A percentile compares a stretch with the other conserved stretches of the same genome.
These are phyloP conservation scores for Protula sp. DNA, from an alignment of 2,888 invertebrate species.

Conservation along the genomic window DNA sequence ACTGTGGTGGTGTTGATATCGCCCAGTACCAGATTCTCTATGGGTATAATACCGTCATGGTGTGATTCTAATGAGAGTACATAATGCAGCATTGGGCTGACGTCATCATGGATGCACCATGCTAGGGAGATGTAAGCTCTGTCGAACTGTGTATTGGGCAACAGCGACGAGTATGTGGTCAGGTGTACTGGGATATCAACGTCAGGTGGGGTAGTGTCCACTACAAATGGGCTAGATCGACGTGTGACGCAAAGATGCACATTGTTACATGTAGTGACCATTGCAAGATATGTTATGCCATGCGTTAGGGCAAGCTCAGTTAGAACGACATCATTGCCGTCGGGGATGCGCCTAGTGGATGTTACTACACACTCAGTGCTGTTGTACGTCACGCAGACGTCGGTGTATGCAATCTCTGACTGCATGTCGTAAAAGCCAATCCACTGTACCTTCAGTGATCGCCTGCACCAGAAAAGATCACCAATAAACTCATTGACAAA, in stretches of 20 bases:
- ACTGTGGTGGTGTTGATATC: not conserved
- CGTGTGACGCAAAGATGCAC: not conserved
- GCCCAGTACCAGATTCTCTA: not conserved
- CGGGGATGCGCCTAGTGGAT: too few relatives aligned
- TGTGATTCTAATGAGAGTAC: not conserved
- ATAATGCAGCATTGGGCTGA: not conserved
- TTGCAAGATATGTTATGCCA: not conserved
- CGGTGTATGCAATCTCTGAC: not conserved
- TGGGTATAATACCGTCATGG: not conserved
- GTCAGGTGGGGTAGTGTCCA: not conserved
- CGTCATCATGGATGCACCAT: not conserved
- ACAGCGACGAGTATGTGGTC: not conserved
- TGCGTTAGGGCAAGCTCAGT: not conserved
- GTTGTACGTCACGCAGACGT: not conserved
- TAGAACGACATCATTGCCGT: not conserved
- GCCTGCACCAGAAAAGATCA: not conserved
- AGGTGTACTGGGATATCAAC: not conserved
- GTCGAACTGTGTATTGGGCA: not conserved
- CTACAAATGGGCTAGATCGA: not conserved
- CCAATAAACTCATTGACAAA: too few relatives aligned
- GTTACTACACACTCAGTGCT: not conserved
- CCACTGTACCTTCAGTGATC: not conserved
- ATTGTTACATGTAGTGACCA: slow-evolving; percentile 1
- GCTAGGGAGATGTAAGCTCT: not conserved
- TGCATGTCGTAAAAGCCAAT: not conserved